Evolutionary conservation across 1,140 invertebrate genomes (phyloP).

Genomic region (Meloidogyne chitwoodi): DNA sequence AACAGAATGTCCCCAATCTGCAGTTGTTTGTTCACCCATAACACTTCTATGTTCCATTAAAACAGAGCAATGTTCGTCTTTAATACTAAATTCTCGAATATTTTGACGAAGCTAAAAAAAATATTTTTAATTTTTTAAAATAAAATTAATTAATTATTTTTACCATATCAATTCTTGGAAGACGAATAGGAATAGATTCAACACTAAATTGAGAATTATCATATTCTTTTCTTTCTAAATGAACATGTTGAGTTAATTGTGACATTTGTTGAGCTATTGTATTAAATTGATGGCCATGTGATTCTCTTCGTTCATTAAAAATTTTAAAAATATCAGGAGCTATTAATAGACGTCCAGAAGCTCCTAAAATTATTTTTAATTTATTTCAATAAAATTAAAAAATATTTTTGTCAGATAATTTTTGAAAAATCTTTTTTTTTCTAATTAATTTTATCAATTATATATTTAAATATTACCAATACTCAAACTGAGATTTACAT

Average conservation of each 20-base stretch:
- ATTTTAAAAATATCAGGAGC: neutral
- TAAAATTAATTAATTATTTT: neutral
- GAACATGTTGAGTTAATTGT: conserved; percentile 35
- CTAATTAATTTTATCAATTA: neutral
- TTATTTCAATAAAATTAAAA: neutral
- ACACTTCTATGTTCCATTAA: conserved; percentile 44
- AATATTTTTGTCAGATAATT: too few relatives aligned
- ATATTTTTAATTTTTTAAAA: neutral
- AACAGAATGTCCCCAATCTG: conserved; percentile 38
- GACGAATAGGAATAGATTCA: neutral
- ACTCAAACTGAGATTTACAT: conserved; percentile 11
- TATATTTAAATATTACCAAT: conserved; percentile 6
- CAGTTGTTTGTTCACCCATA: conserved; percentile 16
- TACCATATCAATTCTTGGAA: neutral
- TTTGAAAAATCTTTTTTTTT: too few relatives aligned
- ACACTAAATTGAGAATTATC: conserved; percentile 10
- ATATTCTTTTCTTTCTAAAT: conserved; percentile 33
- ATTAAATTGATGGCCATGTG: conserved; percentile 3
- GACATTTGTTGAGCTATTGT: conserved; percentile 11
- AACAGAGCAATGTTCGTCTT: conserved; percentile 40
- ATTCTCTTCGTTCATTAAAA: conserved; percentile 2
- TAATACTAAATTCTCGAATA: conserved; percentile 25
- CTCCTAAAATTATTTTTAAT: neutral
- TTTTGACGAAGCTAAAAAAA: conserved; percentile 13
- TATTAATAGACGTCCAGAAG: neutral